Base-by-base conservation (phyloP, 2,888 invertebrate genomes). In the Tenthredo amoena region DNA sequence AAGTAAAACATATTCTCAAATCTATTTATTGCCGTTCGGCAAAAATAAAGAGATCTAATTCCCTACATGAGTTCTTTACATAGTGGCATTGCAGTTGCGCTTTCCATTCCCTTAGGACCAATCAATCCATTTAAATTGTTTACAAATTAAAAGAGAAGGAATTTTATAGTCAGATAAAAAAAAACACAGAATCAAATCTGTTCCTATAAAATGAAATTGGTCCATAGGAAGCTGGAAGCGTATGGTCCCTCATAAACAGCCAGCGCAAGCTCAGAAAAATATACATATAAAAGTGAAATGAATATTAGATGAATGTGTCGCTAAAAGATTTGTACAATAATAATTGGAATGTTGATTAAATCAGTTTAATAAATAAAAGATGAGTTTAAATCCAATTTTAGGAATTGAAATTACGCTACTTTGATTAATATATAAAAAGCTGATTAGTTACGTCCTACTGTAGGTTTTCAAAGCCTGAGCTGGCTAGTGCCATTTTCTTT, bases 261-360 rank as follows among this genome's bases (percentile, higher is more conserved):
- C 82, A 83, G 82, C 82, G 43, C 82, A 83, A 68, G 82, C 82
- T 83, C 47, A 68, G 65, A 65, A 83, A 83, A 26, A 68, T 10
- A 43, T 72, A 74, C 4, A 21, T 15, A 74, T 37, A 43, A 43
- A 43, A 72, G 72, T 18, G 31, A 77, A 40, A 74, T 74, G 31
- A 77, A 50, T 77, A 50, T 40, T 74, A 74, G 9, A 43, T 37
- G 40, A 71, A 71, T 34, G 71, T 71, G 40, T 74, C 6, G 68
- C 34, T 68, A 15, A 68, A 34, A 68, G 15, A 68, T 68, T 68
- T 68, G 68, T 68, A 68, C 68, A 68, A 74, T 21, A 43, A 74
- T 74, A 43, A 74, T 74, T 74, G 72, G 72, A 74, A 74, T 74
- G 72, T 74, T 71, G 71, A 10, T 43, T 18, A 68, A 68, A 68